Percentiles rank a stretch among this genome's conserved stretches.
Evolutionary conservation across 1,140 invertebrate genomes (phyloP).

Genomic region (fruit fly (Drosophila melanogaster)): DNA sequence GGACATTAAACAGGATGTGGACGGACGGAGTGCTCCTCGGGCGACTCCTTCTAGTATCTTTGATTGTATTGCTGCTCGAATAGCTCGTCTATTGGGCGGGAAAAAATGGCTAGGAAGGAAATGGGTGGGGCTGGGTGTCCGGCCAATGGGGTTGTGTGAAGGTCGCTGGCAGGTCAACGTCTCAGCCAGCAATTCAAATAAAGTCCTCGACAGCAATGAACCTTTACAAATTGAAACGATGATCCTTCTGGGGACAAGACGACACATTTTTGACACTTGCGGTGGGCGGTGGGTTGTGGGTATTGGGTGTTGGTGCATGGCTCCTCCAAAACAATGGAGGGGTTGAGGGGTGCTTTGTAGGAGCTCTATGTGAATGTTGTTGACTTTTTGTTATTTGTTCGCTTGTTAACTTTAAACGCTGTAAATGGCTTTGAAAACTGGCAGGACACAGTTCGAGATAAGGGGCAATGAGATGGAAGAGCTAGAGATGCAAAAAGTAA

Average conservation of each 20-base stretch:
- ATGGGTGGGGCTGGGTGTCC: neutral
- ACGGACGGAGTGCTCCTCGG: slow-evolving; percentile 17
- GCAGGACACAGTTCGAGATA: slow-evolving; percentile 37
- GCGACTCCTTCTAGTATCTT: slow-evolving; percentile 25
- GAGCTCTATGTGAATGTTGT: slow-evolving; percentile 53
- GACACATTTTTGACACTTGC: slow-evolving; percentile 58
- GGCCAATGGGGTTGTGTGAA: slow-evolving; percentile 37
- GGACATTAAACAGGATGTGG: slow-evolving; percentile 72
- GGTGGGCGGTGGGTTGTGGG: slow-evolving; percentile 9
- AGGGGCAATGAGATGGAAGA: neutral
- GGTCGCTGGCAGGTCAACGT: slow-evolving; percentile 72
- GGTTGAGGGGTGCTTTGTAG: slow-evolving; percentile 15
- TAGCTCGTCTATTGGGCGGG: slow-evolving; percentile 16
- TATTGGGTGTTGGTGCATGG: neutral
- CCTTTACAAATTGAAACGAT: slow-evolving; percentile 73
- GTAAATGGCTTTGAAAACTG: slow-evolving; percentile 83
- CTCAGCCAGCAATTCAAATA: slow-evolving; percentile 59
- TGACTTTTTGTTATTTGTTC: slow-evolving; percentile 81
- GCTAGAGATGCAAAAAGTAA: slow-evolving; percentile 9
- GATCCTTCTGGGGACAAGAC: slow-evolving; percentile 53
- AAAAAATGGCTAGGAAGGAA: slow-evolving; percentile 2
- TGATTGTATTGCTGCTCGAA: slow-evolving; percentile 67
- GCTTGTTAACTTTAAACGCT: slow-evolving; percentile 81
- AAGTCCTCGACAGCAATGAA: slow-evolving; percentile 57
- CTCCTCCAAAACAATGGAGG: neutral